Conservation (phyloP, 2,113 vertebrate species). For the Amia ocellicauda region DNA sequence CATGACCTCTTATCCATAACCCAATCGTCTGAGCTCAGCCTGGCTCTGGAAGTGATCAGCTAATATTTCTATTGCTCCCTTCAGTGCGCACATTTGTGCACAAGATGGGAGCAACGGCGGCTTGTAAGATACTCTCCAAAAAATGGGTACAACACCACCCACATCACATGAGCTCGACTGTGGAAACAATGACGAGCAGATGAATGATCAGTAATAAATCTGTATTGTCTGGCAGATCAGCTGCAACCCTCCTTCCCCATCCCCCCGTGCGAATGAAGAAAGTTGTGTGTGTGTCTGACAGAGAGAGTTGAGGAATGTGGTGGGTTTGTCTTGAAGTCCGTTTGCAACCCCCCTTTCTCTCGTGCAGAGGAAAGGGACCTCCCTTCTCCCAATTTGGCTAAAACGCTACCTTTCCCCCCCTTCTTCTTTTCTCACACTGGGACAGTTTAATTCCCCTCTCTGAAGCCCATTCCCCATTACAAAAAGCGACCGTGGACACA, state of each 20-base stretch:
- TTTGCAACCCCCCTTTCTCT: conserved; percentile 40
- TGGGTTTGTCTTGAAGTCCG: conserved; percentile 68
- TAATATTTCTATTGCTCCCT: too few relatives aligned
- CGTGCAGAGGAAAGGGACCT: conserved; percentile 53
- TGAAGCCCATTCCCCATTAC: conserved; percentile 56
- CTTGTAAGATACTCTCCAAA: too few relatives aligned
- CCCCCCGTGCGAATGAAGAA: conserved; percentile 15
- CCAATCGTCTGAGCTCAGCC: too few relatives aligned
- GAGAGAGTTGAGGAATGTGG: conserved; percentile 64
- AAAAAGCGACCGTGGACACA: conserved; percentile 63
- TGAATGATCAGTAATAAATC: too few relatives aligned
- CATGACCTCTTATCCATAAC: too few relatives aligned
- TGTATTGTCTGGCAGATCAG: background rate
- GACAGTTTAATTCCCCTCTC: conserved; percentile 67
- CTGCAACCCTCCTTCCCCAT: background rate
- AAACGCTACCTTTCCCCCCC: conserved; percentile 71
- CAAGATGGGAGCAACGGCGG: too few relatives aligned
- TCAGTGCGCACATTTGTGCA: too few relatives aligned
- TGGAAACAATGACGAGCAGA: too few relatives aligned
- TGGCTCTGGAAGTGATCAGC: too few relatives aligned
- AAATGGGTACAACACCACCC: too few relatives aligned
- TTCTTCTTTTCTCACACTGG: conserved; percentile 66
- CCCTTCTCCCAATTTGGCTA: conserved; percentile 72
- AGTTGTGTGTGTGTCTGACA: conserved; percentile 31
- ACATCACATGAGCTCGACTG: too few relatives aligned